phyloP scores from a whole-genome alignment of 2,888 invertebrate species.

The Parasteatoda lunata region DNA sequence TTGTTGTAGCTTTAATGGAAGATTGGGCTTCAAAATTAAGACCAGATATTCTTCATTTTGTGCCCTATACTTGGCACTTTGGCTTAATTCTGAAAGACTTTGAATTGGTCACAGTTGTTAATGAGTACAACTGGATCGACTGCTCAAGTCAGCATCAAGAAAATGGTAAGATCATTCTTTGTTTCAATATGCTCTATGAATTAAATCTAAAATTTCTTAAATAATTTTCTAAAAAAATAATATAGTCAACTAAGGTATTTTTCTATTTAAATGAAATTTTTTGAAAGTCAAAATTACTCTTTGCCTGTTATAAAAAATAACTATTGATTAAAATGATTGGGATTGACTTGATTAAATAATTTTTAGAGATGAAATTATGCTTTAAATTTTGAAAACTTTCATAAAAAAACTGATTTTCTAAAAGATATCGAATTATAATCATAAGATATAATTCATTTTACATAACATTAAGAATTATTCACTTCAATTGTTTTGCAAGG shows the following conservation, averaged over 20 bases:
- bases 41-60: slow-evolving; percentile 95
- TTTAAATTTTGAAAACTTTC: too few relatives aligned
- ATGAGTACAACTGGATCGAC: slow-evolving; percentile 99
- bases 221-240: neutral
- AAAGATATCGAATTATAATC: too few relatives aligned
- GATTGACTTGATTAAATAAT: too few relatives aligned
- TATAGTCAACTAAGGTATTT: neutral
- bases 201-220: neutral
- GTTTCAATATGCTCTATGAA: neutral
- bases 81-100: slow-evolving; percentile 93
- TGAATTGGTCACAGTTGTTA: slow-evolving; percentile 92
- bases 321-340: too few relatives aligned
- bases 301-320: too few relatives aligned
- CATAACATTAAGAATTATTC: too few relatives aligned
- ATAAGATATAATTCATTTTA: too few relatives aligned
- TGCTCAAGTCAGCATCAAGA: slow-evolving; percentile 96
- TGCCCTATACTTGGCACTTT: slow-evolving; percentile 97
- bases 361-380: too few relatives aligned
- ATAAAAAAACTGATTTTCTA: too few relatives aligned
- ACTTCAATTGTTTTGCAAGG: too few relatives aligned
- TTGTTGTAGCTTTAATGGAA: slow-evolving; percentile 85
- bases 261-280: neutral
- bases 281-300: neutral
- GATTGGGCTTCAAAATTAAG: slow-evolving; percentile 85
- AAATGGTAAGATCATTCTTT: slow-evolving; percentile 79